phyloP scores from a whole-genome alignment of 2,797 vertebrate genomes.

The Ispidina picta region DNA sequence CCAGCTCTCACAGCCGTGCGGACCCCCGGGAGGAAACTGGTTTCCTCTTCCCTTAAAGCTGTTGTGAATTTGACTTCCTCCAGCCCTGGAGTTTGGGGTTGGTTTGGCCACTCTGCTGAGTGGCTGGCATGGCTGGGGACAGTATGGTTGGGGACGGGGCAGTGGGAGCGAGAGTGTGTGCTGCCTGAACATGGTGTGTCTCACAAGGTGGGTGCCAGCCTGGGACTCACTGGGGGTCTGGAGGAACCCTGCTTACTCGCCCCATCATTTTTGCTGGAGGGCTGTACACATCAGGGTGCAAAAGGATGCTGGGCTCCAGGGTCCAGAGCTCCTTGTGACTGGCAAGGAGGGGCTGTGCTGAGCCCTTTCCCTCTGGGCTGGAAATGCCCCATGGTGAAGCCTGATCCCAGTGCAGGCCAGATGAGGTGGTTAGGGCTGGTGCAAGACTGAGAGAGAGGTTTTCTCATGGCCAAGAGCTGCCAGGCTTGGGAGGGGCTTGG shows the following conservation, averaged over 20 bases:
- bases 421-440: background rate
- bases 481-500: background rate
- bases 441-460: background rate
- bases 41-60: conserved; percentile 26
- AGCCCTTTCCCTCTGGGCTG: background rate
- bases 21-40: background rate
- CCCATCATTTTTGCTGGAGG: background rate
- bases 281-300: background rate
- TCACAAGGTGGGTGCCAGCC: background rate
- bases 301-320: background rate
- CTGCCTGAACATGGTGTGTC: background rate
- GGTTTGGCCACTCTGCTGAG: background rate
- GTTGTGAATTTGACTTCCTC: background rate
- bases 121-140: background rate
- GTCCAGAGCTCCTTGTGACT: background rate
- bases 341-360: background rate
- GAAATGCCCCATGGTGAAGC: background rate
- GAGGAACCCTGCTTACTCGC: accelerated
- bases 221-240: accelerated
- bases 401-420: background rate
- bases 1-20: background rate
- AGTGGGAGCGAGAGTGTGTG: background rate
- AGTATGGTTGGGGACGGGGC: accelerated
- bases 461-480: background rate
- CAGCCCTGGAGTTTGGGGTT: background rate